Evolutionary conservation across 2,113 vertebrate species (phyloP).

Genomic region (Galeopterus variegatus): DNA sequence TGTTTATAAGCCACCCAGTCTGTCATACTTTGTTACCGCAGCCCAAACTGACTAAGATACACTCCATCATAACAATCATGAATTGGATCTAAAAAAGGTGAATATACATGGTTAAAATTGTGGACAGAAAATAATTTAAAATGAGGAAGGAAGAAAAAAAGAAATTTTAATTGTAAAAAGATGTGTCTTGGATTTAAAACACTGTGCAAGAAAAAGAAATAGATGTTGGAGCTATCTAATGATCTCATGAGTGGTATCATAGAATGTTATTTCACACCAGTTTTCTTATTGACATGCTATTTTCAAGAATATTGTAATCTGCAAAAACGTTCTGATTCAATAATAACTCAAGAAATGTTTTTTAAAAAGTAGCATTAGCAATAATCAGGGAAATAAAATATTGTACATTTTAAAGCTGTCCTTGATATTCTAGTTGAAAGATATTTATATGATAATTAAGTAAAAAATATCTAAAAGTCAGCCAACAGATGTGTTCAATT

Average conservation of each 20-base stretch:
- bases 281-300: not conserved
- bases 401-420: not conserved
- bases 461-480: not conserved
- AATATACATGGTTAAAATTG: not conserved
- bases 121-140: slow-evolving; percentile 21
- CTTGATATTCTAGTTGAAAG: not conserved
- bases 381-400: not conserved
- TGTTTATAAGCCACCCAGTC: not conserved
- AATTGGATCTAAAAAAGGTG: not conserved
- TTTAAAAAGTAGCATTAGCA: not conserved
- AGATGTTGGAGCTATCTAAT: not conserved
- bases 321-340: slow-evolving; percentile 24
- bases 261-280: not conserved
- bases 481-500: not conserved
- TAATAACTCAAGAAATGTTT: slow-evolving; percentile 7
- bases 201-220: not conserved
- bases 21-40: not conserved
- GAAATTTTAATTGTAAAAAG: not conserved
- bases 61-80: not conserved
- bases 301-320: slow-evolving; percentile 36
- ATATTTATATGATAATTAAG: slow-evolving; percentile 22
- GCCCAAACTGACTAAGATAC: not conserved
- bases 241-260: not conserved
- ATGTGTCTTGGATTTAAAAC: not conserved
- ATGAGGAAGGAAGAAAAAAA: not conserved